A percentile compares a stretch with the other conserved stretches of the same genome.
phyloP scores from a whole-genome alignment of 1,140 invertebrate species.

The Nebria ingens region DNA sequence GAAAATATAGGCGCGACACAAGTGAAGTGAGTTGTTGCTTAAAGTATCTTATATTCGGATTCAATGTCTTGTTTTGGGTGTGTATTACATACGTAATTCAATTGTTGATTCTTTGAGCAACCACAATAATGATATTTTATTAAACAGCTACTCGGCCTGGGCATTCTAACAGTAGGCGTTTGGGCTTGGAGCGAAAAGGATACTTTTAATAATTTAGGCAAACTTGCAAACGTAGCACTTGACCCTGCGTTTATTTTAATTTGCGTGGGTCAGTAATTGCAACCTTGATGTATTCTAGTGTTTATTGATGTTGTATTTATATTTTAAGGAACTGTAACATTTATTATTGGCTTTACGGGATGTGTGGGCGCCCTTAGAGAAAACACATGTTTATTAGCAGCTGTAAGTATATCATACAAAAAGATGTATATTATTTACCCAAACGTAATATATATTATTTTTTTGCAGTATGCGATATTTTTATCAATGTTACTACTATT shows the following conservation, averaged over 20 bases:
- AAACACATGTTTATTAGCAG: conserved; percentile 78
- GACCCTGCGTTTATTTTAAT: conserved; percentile 95
- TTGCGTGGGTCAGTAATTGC: conserved; percentile 60
- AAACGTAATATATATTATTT: conserved; percentile 23
- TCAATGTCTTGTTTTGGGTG: conserved; percentile 97
- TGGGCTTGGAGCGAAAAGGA: conserved; percentile 98
- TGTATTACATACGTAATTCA: conserved; percentile 31
- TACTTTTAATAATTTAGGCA: conserved; percentile 83
- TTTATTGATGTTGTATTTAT: neutral
- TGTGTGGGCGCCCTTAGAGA: conserved; percentile 91
- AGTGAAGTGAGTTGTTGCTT: conserved; percentile 94
- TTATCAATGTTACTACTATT: conserved; percentile 78
- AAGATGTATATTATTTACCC: conserved; percentile 14
- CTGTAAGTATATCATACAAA: conserved; percentile 47
- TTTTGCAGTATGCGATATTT: conserved; percentile 84
- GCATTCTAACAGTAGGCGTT: conserved; percentile 78
- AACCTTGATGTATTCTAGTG: conserved; percentile 3
- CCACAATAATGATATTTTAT: conserved; percentile 17
- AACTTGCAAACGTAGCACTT: conserved; percentile 79
- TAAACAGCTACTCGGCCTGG: conserved; percentile 72
- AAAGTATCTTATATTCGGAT: conserved; percentile 94
- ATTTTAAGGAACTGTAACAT: conserved; percentile 68
- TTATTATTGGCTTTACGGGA: conserved; percentile 91
- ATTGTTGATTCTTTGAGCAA: conserved; percentile 13
- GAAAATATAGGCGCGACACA: conserved; percentile 72